Evolutionary conservation across 2,113 vertebrate genomes (phyloP), one percentile per base, ranked within the genome.

Genomic region (Guaruba guarouba): DNA sequence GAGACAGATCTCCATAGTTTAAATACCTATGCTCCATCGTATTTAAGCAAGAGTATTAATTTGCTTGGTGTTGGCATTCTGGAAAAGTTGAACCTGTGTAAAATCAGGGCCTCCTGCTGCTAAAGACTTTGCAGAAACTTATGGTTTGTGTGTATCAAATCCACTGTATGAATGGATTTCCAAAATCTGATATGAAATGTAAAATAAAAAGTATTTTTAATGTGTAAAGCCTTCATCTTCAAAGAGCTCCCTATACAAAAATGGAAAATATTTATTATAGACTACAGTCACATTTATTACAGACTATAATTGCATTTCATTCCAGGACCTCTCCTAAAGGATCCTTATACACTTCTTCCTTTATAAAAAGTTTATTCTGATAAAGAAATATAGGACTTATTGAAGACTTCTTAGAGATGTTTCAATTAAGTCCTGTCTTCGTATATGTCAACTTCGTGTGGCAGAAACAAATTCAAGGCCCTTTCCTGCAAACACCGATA

Each of bases 381-480:
- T 86, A 83, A 89, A 78, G 79, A 91, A 82, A 70, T 74, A 80
- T 7, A 62, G 14, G 57, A 81, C 52, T 77, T 92, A 83, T 12
- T 91, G 22, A 92, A 91, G 80, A 63, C 39, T 93, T 64, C 80
- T 91, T 35, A 62, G 62, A 84, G 77, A 66, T 59, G 9, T 91
- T 97, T 94, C 88, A 94, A 95, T 96, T 96, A 95, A 93, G 94
- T 94, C 31, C 24, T 51, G 17, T 57, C 86, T 95, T 85, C 37
- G 70, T 85, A 57, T 82, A 24, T 82, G 62, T 89, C 78, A 82
- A 54, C 77, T 93, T 93, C 41, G 31, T 92, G n/a, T 92, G 44
- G 70, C 55, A 95, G 86, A 95, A 97, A 92, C 25, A 95, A 90
- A 94, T 90, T 94, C 92, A 96, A 96, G 82, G 80, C 67, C 75